These are phyloP conservation scores for Cebus imitator DNA, from an alignment of 2,113 vertebrate species.

Conservation along the genomic window DNA sequence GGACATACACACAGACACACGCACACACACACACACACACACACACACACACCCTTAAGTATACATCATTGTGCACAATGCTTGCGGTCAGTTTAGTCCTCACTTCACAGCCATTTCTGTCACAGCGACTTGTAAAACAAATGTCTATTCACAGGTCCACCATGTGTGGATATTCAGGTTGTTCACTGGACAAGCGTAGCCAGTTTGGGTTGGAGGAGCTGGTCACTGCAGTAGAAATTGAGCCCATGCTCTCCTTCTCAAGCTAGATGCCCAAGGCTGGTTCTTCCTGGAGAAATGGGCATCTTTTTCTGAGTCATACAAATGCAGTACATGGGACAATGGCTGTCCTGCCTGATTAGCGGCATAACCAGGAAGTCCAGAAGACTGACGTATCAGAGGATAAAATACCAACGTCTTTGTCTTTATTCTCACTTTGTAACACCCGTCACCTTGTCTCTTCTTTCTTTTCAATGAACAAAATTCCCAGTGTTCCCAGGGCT, in stretches of 20 bases:
- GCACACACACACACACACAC: background rate
- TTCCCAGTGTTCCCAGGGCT: background rate
- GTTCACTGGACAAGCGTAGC: background rate
- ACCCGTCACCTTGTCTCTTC: background rate
- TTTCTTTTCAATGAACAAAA: constrained; percentile 39
- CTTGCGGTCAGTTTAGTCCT: background rate
- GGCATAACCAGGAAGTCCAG: background rate
- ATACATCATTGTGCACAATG: background rate
- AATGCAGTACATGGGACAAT: background rate
- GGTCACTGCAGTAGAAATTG: background rate
- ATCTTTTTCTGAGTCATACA: background rate
- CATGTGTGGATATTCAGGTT: background rate
- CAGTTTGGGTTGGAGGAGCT: background rate
- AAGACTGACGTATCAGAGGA: background rate
- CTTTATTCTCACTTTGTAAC: constrained; percentile 7
- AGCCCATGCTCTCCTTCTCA: background rate
- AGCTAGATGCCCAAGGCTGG: background rate
- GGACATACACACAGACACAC: background rate
- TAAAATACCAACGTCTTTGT: background rate
- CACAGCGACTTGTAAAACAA: background rate
- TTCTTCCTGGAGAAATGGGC: background rate
- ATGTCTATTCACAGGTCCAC: background rate
- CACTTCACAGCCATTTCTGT: background rate
- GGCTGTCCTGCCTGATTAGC: background rate
- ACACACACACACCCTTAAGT: background rate